Conservation (phyloP, 1,140 invertebrate genomes). For the Cotesia vestalis region DNA sequence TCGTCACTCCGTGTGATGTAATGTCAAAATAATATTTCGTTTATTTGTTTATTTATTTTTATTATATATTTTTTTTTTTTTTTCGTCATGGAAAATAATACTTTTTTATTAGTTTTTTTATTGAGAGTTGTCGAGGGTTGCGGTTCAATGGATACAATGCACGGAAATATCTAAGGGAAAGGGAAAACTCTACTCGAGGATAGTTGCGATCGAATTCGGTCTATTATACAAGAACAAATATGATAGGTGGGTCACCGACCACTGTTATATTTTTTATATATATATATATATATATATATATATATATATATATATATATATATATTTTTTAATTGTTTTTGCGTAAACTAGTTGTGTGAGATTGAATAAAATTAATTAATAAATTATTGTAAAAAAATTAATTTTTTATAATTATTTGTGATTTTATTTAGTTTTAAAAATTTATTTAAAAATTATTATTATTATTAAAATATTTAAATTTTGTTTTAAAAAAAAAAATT, state of each 20-base stretch:
- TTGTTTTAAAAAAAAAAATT: too few relatives aligned
- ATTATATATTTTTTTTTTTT: too few relatives aligned
- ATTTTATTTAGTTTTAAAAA: too few relatives aligned
- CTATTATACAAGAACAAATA: conserved; percentile 63
- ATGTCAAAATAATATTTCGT: too few relatives aligned
- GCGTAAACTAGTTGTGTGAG: background rate
- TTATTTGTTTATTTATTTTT: too few relatives aligned
- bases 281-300: background rate
- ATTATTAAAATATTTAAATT: too few relatives aligned
- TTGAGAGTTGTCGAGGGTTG: background rate
- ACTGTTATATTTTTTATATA: conserved; percentile 34
- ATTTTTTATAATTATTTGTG: too few relatives aligned
- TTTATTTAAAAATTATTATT: too few relatives aligned
- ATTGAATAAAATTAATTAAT: too few relatives aligned
- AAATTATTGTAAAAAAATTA: too few relatives aligned
- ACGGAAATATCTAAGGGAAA: conserved; percentile 33
- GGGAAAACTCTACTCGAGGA: conserved; percentile 45
- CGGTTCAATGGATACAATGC: conserved; percentile 29
- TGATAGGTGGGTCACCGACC: conserved; percentile 62
- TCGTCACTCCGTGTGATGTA: background rate
- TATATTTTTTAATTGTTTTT: background rate
- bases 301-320: background rate
- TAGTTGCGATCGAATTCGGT: conserved; percentile 62
- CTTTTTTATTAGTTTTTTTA: background rate
- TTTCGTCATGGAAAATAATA: background rate